Percentiles rank a stretch among this genome's conserved stretches.
Conservation (phyloP, 2,888 invertebrate genomes). For the Parnassius apollo region DNA sequence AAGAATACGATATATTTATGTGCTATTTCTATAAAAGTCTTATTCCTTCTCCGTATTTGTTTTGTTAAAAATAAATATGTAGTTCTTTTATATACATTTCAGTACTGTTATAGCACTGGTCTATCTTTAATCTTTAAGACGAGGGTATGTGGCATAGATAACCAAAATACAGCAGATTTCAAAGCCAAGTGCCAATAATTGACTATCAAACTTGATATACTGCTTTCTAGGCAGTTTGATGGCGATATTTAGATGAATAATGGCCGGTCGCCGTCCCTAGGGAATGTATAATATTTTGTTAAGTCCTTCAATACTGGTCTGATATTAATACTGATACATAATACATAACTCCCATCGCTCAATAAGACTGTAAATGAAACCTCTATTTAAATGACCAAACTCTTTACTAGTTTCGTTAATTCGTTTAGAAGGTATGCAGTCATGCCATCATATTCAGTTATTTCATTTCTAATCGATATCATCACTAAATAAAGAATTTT, state of each 20-base stretch:
- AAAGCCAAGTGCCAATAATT: constrained; percentile 75
- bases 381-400: no score
- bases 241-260: constrained; percentile 73
- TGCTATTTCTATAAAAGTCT: no score
- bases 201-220: constrained; percentile 79
- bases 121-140: constrained; percentile 42
- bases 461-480: no score
- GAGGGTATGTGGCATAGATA: constrained; percentile 55
- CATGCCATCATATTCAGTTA: no score
- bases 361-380: no score
- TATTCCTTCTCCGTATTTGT: no score
- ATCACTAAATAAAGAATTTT: no score
- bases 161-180: constrained; percentile 62
- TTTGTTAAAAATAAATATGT: no score
- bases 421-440: no score
- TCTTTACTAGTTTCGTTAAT: no score
- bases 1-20: no score
- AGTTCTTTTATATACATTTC: no score
- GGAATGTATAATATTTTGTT: constrained; percentile 56
- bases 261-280: constrained; percentile 52
- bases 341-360: not conserved
- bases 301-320: constrained; percentile 26
- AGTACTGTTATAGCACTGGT: constrained; percentile 54
- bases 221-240: constrained; percentile 66
- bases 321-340: constrained; percentile 15